Evolutionary conservation across 2,888 invertebrate species (phyloP).

Genomic region (Lypha dubia): DNA sequence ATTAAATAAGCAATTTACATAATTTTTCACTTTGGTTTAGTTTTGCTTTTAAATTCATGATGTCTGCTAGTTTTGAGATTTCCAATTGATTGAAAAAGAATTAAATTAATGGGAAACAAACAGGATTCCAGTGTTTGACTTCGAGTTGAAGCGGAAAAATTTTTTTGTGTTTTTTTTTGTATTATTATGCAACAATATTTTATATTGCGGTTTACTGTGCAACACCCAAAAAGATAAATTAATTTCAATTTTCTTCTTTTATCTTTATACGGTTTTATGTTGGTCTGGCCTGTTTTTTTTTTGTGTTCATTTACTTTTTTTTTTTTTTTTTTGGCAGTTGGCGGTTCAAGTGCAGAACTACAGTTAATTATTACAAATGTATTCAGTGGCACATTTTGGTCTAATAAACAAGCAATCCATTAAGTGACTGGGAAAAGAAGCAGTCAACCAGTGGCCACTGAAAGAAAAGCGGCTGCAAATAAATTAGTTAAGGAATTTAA

Average conservation of each 20-base stretch:
- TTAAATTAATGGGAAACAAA: too few species aligned
- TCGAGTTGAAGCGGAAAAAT: too few species aligned
- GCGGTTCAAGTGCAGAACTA: conserved; percentile 57
- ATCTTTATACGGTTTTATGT: conserved; percentile 42
- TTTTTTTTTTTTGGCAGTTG: conserved; percentile 66
- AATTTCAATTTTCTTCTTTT: conserved; percentile 19
- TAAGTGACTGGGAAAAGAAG: conserved; percentile 15
- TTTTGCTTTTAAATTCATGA: too few species aligned
- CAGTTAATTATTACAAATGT: conserved; percentile 59
- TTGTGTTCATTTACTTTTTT: neutral
- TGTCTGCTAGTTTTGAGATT: too few species aligned
- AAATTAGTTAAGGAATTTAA: conserved; percentile 8
- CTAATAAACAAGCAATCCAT: conserved; percentile 59
- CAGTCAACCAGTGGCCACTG: conserved; percentile 47
- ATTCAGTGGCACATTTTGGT: conserved; percentile 66
- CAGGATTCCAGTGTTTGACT: too few species aligned
- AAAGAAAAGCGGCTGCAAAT: conserved; percentile 17
- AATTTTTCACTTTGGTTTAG: too few species aligned
- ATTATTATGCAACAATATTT: neutral
- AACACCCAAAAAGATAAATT: conserved; percentile 36
- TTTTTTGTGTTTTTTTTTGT: neutral
- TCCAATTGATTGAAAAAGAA: neutral
- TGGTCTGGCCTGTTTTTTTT: conserved; percentile 61
- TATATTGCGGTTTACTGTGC: conserved; percentile 37
- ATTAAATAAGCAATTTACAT: too few species aligned